Base-by-base conservation (phyloP, 2,888 invertebrate species). In the Carabus problematicus region DNA sequence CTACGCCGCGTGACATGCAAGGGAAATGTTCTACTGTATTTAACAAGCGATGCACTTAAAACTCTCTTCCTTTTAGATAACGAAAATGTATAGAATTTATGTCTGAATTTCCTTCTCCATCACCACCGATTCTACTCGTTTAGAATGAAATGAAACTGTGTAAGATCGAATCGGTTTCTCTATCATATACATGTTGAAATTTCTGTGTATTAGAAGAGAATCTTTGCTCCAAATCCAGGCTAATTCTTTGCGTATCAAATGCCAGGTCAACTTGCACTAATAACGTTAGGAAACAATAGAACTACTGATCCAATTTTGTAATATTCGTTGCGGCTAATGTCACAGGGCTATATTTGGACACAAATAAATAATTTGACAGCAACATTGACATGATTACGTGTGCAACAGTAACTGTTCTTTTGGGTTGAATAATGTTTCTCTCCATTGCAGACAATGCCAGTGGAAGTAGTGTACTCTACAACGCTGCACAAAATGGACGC, bases 351-450 rank as follows among this genome's bases (percentile, higher is more conserved):
- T 59, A 42, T 54, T 67, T 12, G 19, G 56, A 29, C 16, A 45
- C 42, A 49, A 67, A 49, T 42, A 67, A 49, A 67, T 47, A 67
- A 67, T 60, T n/a, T n/a, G n/a, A n/a, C n/a, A 63, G 41, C 40
- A 49, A 58, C 67, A 67, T 67, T 67, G 67, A 60, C 67, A 67
- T 60, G 60, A 67, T 60, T 67, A 60, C 60, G 43, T 54, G 60
- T 52, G 40, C 56, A 19, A 29, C 64, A 9, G 43, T 56, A 18
- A 29, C 29, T 29, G 29, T 29, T n/a, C n/a, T n/a, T n/a, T n/a
- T n/a, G n/a, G n/a, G n/a, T n/a, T n/a, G n/a, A 54, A 29, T 9
- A 29, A 56, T 56, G 3, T 16, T 61, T 47, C 9, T 61, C 9
- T 29, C 6, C 3, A 3, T 61, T 54, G 1, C 12, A 67, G 60